phyloP scores from a whole-genome alignment of 1,140 invertebrate genomes.

The Macrosteles quadrilineatus region DNA sequence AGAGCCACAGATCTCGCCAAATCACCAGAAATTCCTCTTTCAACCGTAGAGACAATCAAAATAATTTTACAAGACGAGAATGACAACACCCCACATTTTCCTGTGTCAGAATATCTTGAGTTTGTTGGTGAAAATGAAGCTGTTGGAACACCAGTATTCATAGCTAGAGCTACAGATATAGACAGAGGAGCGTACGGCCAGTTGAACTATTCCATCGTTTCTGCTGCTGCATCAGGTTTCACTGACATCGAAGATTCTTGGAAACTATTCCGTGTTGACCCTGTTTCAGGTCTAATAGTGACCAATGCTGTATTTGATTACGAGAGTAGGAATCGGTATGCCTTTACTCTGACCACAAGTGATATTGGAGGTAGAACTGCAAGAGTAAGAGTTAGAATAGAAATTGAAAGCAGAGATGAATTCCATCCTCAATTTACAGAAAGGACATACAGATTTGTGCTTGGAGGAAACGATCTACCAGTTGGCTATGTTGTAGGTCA shows the following conservation, averaged over 20 bases:
- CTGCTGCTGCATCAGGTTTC: constrained; percentile 58
- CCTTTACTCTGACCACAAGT: constrained; percentile 78
- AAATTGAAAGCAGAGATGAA: constrained; percentile 90
- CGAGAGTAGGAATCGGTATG: constrained; percentile 78
- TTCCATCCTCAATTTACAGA: constrained; percentile 90
- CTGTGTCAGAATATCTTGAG: constrained; percentile 81
- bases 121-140: constrained; percentile 89
- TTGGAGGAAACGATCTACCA: constrained; percentile 63
- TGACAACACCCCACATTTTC: constrained; percentile 88
- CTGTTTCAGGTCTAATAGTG: constrained; percentile 70
- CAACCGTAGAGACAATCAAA: constrained; percentile 66
- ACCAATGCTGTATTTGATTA: constrained; percentile 85
- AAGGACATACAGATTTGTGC: constrained; percentile 79
- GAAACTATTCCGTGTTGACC: constrained; percentile 80
- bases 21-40: constrained; percentile 58
- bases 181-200: constrained; percentile 83
- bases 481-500: constrained; percentile 81
- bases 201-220: constrained; percentile 82
- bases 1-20: constrained; percentile 69
- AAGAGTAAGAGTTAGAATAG: constrained; percentile 76
- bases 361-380: constrained; percentile 79
- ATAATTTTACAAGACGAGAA: constrained; percentile 85
- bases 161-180: constrained; percentile 84
- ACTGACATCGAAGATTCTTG: constrained; percentile 73
- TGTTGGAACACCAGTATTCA: constrained; percentile 81